Conservation (phyloP, 2,888 invertebrate genomes). For the Ypsolopha scabrella region DNA sequence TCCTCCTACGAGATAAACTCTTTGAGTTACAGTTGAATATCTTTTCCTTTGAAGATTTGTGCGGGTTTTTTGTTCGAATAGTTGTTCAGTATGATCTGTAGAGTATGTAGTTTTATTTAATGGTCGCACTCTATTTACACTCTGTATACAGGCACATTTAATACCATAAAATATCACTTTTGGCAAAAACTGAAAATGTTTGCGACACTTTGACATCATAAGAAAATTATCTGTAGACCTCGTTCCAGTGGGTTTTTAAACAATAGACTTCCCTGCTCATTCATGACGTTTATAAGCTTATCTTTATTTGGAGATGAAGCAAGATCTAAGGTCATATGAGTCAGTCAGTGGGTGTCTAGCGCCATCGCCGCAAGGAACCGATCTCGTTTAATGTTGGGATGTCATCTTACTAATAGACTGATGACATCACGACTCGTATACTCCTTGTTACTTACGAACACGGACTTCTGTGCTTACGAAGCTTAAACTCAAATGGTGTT, state of each 20-base stretch:
- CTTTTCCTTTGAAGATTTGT: too few relatives aligned
- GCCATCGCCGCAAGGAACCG: slow-evolving; percentile 4
- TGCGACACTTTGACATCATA: neutral
- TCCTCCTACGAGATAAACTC: too few relatives aligned
- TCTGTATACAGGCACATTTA: neutral
- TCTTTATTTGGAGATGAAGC: slow-evolving; percentile 9
- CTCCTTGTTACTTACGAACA: too few relatives aligned
- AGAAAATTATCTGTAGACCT: neutral
- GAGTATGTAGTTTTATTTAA: too few relatives aligned
- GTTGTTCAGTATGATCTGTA: too few relatives aligned
- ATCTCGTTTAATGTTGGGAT: slow-evolving; percentile 1
- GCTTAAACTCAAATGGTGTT: too few relatives aligned
- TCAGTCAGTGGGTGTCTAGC: slow-evolving; percentile 6
- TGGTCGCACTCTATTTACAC: too few relatives aligned
- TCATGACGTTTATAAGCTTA: neutral
- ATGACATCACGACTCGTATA: slow-evolving; percentile 9
- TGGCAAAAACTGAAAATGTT: too few relatives aligned
- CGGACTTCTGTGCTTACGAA: too few relatives aligned
- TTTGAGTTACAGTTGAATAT: too few relatives aligned
- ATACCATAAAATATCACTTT: neutral
- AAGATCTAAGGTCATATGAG: slow-evolving; percentile 7
- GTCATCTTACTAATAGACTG: slow-evolving; percentile 4
- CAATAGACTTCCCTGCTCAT: too few relatives aligned
- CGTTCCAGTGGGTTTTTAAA: neutral
- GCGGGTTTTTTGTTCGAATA: too few relatives aligned